Evolutionary conservation across 2,113 vertebrate genomes (phyloP), one percentile per base, ranked within the genome.

Genomic region (Myocastor coypus): DNA sequence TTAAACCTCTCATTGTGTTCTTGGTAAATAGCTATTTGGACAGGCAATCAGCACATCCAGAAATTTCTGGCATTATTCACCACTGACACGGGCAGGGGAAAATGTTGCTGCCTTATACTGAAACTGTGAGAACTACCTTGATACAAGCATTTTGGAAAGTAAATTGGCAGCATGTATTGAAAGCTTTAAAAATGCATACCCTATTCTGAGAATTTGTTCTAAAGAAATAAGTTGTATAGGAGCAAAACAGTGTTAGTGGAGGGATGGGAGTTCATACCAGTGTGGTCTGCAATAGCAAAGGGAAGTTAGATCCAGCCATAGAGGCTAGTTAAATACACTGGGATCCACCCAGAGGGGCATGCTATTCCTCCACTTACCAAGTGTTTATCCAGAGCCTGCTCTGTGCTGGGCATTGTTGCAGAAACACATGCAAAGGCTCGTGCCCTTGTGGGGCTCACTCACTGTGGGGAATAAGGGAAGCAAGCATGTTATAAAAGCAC

Each of bases 121-220:
- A 75, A 46, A 37, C 10, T 6, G 9, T 37, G 16, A 78, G 86
- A 57, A 14, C 4, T 57, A 63, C 24, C 7, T 82, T 19, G 14
- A 64, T 26, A 42, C 10, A 32, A 57, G 19, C 13, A 66, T 66
- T 64, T 80, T 50, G 82, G 82, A 59, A 94, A 94, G 34, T 46
- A 80, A 87, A 61, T n/a, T 61, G 57, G 46, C 61, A 80, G 6
- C 78, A 34, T 17, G 12, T 17, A 69, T 24, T 42, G 28, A 87
- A 89, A 59, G 30, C 32, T 22, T 94, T 61, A 87, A 94, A 82
- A 92, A 28, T 77, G 63, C 40, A 71, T 78, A 6, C 46, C 55
- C 4, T 57, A 46, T n/a, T 71, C 81, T 92, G 28, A 83, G 42
- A 61, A 90, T 87, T 78, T 87, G 55, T 66, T 95, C 42, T 89